Base-by-base conservation (phyloP, 2,797 vertebrate genomes). In the Eurystomus glaucurus region DNA sequence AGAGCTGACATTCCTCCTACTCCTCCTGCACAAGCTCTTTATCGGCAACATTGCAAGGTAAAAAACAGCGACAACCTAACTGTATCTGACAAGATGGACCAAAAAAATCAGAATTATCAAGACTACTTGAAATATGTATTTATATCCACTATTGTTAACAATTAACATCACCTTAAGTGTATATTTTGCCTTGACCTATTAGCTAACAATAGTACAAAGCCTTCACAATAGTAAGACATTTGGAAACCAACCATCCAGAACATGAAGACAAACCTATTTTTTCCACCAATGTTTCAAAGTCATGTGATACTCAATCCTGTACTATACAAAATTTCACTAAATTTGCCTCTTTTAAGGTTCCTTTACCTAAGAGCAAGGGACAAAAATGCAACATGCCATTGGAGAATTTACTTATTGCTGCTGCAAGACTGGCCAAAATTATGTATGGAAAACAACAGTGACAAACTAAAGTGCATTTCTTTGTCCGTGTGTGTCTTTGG, bases 301-400 rank as follows among this genome's bases (percentile, higher is more conserved):
- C 43, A 71, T 9, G 13, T 0, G 0, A 55, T 18, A 69, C 8
- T 45, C 33, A 52, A 21, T 37, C 3, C 1, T 29, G 21, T 18
- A 64, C 29, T 85, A 35, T 35, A 35, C 16, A 54, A 83, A n/a
- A 65, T 43, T 28, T n/a, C 7, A 16, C 11, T 54, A 25, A 22
- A 62, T 55, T 76, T n/a, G 39, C 22, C 19, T 79, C 12, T 33
- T 52, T 25, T 54, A 4, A 70, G 21, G 21, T 55, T 88, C 46
- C 41, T 71, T 64, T 46, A 72, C 10, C 12, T 43, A 57, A 37
- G 14, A 52, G 10, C 14, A 62, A 64, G 14, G 7, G 11, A 25
- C 7, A 61, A 11, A 90, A 88, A 65, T 1, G 14, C 22, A 18
- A 20, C 11, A 35, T 6, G 21, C 3, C 5, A 26, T 19, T 15